Conservation (phyloP, 1,140 invertebrate species). For the Megalonaias nervosa region DNA sequence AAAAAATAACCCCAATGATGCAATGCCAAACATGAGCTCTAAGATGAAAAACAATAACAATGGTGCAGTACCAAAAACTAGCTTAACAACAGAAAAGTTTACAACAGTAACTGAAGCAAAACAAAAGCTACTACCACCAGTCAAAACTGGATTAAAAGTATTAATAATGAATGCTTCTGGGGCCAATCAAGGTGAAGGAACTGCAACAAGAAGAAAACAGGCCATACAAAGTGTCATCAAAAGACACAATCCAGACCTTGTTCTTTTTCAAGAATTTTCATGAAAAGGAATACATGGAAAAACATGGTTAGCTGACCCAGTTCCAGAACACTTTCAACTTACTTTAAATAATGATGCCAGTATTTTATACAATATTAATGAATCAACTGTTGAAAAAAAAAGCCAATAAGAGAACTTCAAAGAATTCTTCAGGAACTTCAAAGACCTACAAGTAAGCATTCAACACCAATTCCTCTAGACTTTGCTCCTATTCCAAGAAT, state of each 20-base stretch:
- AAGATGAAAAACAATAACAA: too few relatives aligned
- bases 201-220: slow-evolving; percentile 11
- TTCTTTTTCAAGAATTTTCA: slow-evolving; percentile 26
- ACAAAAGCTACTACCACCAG: too few relatives aligned
- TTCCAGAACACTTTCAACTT: slow-evolving; percentile 17
- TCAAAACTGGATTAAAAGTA: not conserved
- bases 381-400: slow-evolving; percentile 1
- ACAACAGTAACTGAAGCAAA: too few relatives aligned
- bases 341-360: slow-evolving; percentile 17
- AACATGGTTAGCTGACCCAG: slow-evolving; percentile 8
- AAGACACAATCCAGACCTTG: slow-evolving; percentile 9
- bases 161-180: slow-evolving; percentile 23
- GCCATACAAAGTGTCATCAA: slow-evolving; percentile 14
- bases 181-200: not conserved
- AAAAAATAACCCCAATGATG: too few relatives aligned
- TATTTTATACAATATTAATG: slow-evolving; percentile 9
- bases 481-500: slow-evolving; percentile 13
- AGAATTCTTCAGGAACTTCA: not conserved
- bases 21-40: too few relatives aligned
- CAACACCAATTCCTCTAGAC: slow-evolving; percentile 8
- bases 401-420: not conserved
- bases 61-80: too few relatives aligned
- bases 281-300: slow-evolving; percentile 8
- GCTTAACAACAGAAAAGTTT: too few relatives aligned
- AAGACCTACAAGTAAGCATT: slow-evolving; percentile 3